Evolutionary conservation across 2,797 vertebrate species (phyloP).

Genomic region (Acanthopagrus latus): DNA sequence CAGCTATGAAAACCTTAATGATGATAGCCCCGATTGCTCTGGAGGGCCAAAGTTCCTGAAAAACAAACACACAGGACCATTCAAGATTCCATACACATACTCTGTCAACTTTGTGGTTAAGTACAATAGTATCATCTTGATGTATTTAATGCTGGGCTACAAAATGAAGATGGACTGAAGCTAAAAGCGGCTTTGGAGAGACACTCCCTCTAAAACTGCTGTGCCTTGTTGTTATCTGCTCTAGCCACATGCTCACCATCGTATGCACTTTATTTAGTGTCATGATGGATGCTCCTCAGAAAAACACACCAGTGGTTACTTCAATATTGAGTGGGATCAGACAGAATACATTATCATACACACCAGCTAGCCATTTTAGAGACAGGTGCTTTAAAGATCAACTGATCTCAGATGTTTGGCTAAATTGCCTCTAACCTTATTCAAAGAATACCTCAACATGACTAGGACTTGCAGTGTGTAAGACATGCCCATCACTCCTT

Average conservation of each 20-base stretch:
- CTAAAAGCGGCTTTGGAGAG: not conserved
- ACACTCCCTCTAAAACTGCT: not conserved
- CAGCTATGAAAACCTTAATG: conserved; percentile 90
- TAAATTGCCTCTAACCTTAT: too few relatives aligned
- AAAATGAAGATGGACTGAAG: not conserved
- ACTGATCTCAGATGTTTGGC: too few relatives aligned
- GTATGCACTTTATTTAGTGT: not conserved
- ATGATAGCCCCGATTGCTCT: conserved; percentile 88
- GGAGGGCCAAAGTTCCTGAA: conserved; percentile 92
- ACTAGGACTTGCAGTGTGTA: too few relatives aligned
- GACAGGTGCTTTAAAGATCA: too few relatives aligned
- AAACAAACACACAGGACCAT: conserved; percentile 85
- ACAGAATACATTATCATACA: not conserved
- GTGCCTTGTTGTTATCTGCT: too few relatives aligned
- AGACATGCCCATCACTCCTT: too few relatives aligned
- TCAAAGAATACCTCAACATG: too few relatives aligned
- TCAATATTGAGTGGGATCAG: too few relatives aligned
- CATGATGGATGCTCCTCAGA: not conserved
- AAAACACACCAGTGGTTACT: too few relatives aligned
- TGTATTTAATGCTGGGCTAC: not conserved
- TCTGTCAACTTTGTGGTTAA: conserved; percentile 86
- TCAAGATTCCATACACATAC: conserved; percentile 92
- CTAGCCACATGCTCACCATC: too few relatives aligned
- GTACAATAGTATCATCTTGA: not conserved
- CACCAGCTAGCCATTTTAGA: not conserved